Conservation (phyloP, 2,888 invertebrate species). For the Mycalesis mineus region DNA sequence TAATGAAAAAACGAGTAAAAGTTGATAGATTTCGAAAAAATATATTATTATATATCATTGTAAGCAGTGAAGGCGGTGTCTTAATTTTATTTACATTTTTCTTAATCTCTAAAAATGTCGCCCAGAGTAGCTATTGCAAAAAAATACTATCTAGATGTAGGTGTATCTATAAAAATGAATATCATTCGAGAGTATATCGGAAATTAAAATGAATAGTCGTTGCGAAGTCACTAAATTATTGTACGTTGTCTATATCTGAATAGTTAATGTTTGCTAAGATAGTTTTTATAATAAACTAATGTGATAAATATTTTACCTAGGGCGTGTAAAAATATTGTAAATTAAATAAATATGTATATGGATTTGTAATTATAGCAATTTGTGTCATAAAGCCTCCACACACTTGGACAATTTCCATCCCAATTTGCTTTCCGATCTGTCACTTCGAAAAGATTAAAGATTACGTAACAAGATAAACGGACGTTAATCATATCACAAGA, state of each 20-base stretch:
- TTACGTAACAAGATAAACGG: too few relatives aligned
- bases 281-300: constrained; percentile 54
- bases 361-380: constrained; percentile 51
- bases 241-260: constrained; percentile 44
- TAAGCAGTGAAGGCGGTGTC: too few relatives aligned
- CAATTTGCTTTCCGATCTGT: neutral
- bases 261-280: constrained; percentile 49
- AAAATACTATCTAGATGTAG: neutral
- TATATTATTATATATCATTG: too few relatives aligned
- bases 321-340: constrained; percentile 49
- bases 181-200: constrained; percentile 26
- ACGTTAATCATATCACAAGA: too few relatives aligned
- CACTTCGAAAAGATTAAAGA: too few relatives aligned
- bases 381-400: constrained; percentile 41
- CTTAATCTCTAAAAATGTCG: neutral
- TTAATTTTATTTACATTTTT: neutral
- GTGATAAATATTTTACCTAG: constrained; percentile 61
- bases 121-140: constrained; percentile 2
- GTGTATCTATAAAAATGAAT: constrained; percentile 9
- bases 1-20: too few relatives aligned
- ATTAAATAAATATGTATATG: constrained; percentile 45
- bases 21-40: neutral
- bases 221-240: constrained; percentile 69
- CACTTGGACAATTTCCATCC: neutral
- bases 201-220: constrained; percentile 37